Base-by-base conservation (phyloP, 64 coral and sea anemone genomes). In the Stylophora pistillata region DNA sequence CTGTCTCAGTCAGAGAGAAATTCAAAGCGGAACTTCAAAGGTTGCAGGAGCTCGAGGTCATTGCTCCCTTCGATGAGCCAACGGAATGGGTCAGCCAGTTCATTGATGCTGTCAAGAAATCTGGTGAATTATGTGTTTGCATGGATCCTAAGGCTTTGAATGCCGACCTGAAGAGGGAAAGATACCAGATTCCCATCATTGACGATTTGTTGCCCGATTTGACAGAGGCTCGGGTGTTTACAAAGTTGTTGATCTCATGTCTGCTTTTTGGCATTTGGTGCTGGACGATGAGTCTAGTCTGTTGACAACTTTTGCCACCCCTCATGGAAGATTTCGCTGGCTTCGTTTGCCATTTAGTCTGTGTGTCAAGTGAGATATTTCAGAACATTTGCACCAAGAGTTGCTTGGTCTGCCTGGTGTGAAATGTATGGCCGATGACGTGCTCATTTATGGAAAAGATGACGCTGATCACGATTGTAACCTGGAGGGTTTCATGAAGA, bases 1-100 rank as follows among this genome's bases (percentile, higher is more conserved):
- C 89, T 76, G 64, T 78, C 34, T 72, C 89, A 2, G 21, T 91
- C n/a, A n/a, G n/a, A n/a, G n/a, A n/a, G n/a, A n/a, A n/a, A n/a
- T n/a, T n/a, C n/a, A n/a, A n/a, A n/a, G 62, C 28, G n/a, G 73
- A 76, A 21, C 9, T 31, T 58, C 18, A 88, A 15, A 77, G 74
- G 20, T 30, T 77, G 4, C 11, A 63, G 25, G 28, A 30, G 9
- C 0, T 76, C 5, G 30, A 31, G 5, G 57, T 78, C 10, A 31
- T 89, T 66, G 30, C 76, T 27, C 63, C 62, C 10, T 63, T 79
- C 12, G 88, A 89, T 55, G 10, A 81, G 56, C 75, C 76, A 0
- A 89, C 65, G 6, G 57, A 89, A 5, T 89, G 64, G 76, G 87
- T 89, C 13, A 79, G 64, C 18, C 21, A 79, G 77, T 71, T 89